phyloP scores from a whole-genome alignment of 2,797 vertebrate genomes.

The Crocodylus rhombifer region DNA sequence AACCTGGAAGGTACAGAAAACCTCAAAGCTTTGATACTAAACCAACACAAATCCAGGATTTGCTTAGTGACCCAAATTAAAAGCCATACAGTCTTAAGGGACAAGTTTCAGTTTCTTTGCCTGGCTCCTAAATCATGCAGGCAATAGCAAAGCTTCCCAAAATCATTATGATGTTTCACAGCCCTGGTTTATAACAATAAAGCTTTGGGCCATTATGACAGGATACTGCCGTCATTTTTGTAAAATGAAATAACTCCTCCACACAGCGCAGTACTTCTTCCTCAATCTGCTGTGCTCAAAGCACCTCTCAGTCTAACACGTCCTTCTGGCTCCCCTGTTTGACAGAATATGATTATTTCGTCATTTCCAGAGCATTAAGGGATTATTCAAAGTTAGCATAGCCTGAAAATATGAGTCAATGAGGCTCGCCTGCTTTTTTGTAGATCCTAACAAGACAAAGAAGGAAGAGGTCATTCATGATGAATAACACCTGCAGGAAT shows the following conservation, averaged over 20 bases:
- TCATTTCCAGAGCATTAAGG: neutral
- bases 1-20: neutral
- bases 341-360: neutral
- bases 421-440: neutral
- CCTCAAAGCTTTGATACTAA: neutral
- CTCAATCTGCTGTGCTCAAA: neutral
- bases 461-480: fast-evolving
- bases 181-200: neutral
- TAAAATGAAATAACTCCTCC: neutral
- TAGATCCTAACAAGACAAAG: neutral
- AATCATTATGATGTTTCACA: neutral
- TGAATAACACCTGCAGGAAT: neutral
- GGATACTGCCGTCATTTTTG: neutral
- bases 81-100: neutral
- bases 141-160: neutral
- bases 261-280: fast-evolving
- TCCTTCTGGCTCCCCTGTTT: neutral
- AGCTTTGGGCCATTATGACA: neutral
- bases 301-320: fast-evolving
- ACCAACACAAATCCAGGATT: neutral
- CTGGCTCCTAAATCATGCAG: neutral
- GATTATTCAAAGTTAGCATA: neutral
- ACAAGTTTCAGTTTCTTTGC: neutral
- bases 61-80: neutral
- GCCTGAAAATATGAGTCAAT: fast-evolving